phyloP scores from a whole-genome alignment of 2,797 vertebrate genomes.

The Sciurus carolinensis region DNA sequence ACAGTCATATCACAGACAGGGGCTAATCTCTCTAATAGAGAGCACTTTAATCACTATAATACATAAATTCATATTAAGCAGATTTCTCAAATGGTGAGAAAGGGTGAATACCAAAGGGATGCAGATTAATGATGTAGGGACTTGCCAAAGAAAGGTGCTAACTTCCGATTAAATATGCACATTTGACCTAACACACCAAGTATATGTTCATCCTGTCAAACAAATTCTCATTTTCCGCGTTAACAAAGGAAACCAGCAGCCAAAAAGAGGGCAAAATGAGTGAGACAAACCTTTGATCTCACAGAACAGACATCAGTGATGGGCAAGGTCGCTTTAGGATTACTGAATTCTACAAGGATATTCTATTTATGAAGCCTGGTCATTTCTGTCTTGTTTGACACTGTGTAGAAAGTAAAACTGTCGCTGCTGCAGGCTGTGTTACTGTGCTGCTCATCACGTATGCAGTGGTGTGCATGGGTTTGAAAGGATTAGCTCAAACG shows the following conservation, averaged over 20 bases:
- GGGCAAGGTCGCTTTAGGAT: not conserved
- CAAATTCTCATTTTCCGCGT: conserved; percentile 6
- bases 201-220: not conserved
- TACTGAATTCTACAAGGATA: conserved; percentile 25
- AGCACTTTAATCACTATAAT: not conserved
- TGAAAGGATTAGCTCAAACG: not conserved
- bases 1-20: not conserved
- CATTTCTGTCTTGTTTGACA: not conserved
- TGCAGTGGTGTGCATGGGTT: not conserved
- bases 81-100: conserved; percentile 38
- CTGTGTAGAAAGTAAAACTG: not conserved
- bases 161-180: not conserved
- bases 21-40: not conserved
- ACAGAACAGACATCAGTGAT: not conserved
- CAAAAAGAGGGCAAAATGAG: not conserved
- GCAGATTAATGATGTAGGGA: conserved; percentile 4
- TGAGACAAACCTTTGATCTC: not conserved
- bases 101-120: not conserved
- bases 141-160: conserved; percentile 7
- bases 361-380: not conserved
- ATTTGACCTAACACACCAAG: conserved; percentile 24
- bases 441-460: not conserved
- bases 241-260: not conserved
- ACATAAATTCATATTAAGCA: conserved; percentile 4
- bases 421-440: not conserved